phyloP scores from a whole-genome alignment of 2,888 invertebrate genomes.

The Parnassius glacialis region DNA sequence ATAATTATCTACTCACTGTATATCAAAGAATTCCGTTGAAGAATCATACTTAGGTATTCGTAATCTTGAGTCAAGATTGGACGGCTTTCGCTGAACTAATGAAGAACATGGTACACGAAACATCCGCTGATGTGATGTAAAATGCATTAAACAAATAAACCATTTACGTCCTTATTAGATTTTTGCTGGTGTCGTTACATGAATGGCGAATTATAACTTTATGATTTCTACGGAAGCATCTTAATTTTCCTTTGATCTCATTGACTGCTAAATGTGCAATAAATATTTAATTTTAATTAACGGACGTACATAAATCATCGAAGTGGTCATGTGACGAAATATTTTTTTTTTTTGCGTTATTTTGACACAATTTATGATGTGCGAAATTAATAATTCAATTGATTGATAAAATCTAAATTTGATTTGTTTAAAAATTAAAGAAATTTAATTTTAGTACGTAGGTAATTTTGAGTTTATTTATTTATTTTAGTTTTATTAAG shows the following conservation, averaged over 20 bases:
- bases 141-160: neutral
- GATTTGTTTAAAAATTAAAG: no score
- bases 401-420: neutral
- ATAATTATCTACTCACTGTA: neutral
- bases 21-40: slow-evolving; percentile 21
- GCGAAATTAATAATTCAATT: neutral
- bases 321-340: slow-evolving; percentile 2
- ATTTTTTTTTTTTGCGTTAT: neutral
- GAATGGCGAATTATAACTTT: slow-evolving; percentile 4
- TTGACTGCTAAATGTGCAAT: slow-evolving; percentile 15
- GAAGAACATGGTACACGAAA: slow-evolving; percentile 7
- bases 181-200: slow-evolving; percentile 8
- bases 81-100: slow-evolving; percentile 1
- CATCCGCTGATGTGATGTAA: slow-evolving; percentile 12
- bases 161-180: slow-evolving; percentile 2
- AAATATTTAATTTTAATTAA: slow-evolving; percentile 6
- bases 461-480: no score
- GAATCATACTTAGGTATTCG: neutral
- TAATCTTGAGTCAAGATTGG: slow-evolving; percentile 8
- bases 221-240: slow-evolving; percentile 1
- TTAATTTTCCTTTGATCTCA: slow-evolving; percentile 15
- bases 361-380: neutral
- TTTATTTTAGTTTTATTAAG: no score
- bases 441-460: no score
- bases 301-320: slow-evolving; percentile 4